These are phyloP conservation scores for Ichneumoninae sp. DNA, from an alignment of 2,888 invertebrate genomes.

Conservation along the genomic window DNA sequence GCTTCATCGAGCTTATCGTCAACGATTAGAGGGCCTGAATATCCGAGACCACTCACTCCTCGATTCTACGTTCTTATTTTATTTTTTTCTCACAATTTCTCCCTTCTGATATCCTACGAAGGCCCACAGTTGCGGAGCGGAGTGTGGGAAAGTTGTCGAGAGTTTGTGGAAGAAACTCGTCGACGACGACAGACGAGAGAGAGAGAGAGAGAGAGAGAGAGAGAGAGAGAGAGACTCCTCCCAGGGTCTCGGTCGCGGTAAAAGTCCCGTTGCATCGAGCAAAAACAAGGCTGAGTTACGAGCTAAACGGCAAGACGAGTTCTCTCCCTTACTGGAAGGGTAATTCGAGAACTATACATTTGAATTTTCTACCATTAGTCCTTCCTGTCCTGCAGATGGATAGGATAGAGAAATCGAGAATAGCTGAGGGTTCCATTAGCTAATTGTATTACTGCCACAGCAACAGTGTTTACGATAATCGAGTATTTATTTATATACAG, in stretches of 20 bases:
- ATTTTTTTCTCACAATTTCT: conserved; percentile 20
- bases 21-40: conserved; percentile 42
- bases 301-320: conserved; percentile 69
- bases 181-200: background rate
- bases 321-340: conserved; percentile 70
- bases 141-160: conserved; percentile 27
- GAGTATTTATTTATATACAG: conserved; percentile 43
- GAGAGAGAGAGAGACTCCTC: background rate
- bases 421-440: conserved; percentile 81
- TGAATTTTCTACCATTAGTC: conserved; percentile 81
- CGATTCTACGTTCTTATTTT: background rate
- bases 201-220: background rate
- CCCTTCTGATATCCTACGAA: background rate
- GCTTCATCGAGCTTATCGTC: conserved; percentile 39
- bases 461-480: conserved; percentile 54
- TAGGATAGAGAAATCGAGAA: conserved; percentile 48
- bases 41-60: conserved; percentile 24
- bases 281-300: conserved; percentile 83
- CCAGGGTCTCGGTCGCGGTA: conserved; percentile 68
- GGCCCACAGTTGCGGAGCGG: conserved; percentile 2
- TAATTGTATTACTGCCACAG: conserved; percentile 75
- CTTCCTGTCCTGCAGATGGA: conserved; percentile 50
- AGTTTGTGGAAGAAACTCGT: conserved; percentile 14
- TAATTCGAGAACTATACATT: conserved; percentile 82
- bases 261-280: conserved; percentile 76